phyloP scores from a whole-genome alignment of 2,113 vertebrate species.

The Hylia prasina region DNA sequence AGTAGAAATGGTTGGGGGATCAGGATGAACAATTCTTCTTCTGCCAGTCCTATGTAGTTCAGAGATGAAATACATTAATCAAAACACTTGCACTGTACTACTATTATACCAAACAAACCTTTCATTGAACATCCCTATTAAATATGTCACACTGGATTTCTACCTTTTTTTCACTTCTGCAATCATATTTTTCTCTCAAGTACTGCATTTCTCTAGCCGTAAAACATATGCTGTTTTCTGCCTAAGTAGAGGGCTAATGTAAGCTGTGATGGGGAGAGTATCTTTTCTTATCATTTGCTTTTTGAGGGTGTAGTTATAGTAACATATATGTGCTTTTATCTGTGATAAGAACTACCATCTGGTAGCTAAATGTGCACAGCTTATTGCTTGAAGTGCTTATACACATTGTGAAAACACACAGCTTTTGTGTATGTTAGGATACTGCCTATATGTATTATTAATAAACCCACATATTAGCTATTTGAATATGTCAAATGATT shows the following conservation, averaged over 20 bases:
- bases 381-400: constrained; percentile 69
- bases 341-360: constrained; percentile 76
- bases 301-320: constrained; percentile 67
- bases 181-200: constrained; percentile 46
- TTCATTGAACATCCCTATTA: neutral
- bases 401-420: constrained; percentile 77
- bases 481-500: constrained; percentile 54
- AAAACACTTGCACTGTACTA: neutral
- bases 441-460: constrained; percentile 67
- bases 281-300: constrained; percentile 64
- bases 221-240: constrained; percentile 76
- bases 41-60: neutral
- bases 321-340: constrained; percentile 76
- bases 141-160: neutral
- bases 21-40: neutral
- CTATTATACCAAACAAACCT: neutral
- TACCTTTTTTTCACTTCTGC: neutral
- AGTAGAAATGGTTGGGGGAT: neutral
- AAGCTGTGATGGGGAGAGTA: constrained; percentile 72
- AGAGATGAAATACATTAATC: neutral
- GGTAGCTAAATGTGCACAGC: constrained; percentile 70
- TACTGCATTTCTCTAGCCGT: constrained; percentile 27
- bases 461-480: constrained; percentile 70
- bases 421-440: constrained; percentile 74
- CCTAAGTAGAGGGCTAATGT: constrained; percentile 69